A percentile compares a stretch with the other conserved stretches of the same genome.
These are phyloP conservation scores for Drosophila sturtevanti DNA, from an alignment of 1,140 invertebrate species.

Conservation along the genomic window DNA sequence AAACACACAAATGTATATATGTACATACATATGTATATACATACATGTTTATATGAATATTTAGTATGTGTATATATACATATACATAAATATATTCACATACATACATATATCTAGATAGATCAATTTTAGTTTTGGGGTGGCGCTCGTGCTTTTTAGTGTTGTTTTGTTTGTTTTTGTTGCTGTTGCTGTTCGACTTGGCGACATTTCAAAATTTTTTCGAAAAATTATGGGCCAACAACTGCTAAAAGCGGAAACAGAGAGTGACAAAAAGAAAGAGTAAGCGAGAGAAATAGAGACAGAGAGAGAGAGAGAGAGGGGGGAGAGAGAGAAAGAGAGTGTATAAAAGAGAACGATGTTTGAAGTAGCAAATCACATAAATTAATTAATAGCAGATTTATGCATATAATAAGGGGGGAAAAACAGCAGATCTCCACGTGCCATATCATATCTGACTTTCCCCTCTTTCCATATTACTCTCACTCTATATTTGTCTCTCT, in stretches of 20 bases:
- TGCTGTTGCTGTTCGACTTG: constrained; percentile 65
- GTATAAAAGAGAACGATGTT: constrained; percentile 1
- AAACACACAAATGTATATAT: too few relatives aligned
- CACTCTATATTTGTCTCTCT: neutral
- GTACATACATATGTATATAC: too few relatives aligned
- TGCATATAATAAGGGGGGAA: constrained; percentile 20
- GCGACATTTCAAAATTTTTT: constrained; percentile 69
- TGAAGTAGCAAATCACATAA: constrained; percentile 48
- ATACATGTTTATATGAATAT: neutral
- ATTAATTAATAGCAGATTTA: constrained; percentile 65
- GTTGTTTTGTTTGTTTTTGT: constrained; percentile 54
- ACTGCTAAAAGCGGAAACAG: constrained; percentile 34
- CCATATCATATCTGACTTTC: neutral
- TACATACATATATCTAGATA: neutral
- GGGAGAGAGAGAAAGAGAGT: constrained; percentile 6
- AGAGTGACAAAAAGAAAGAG: neutral
- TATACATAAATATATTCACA: neutral
- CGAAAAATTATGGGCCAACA: constrained; percentile 67
- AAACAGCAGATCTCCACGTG: constrained; percentile 13
- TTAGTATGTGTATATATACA: neutral
- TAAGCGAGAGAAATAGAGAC: neutral
- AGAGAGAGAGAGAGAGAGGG: neutral
- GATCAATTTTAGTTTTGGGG: constrained; percentile 28
- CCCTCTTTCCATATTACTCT: neutral
- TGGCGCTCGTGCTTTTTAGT: constrained; percentile 51